phyloP scores from a whole-genome alignment of 2,113 vertebrate species.

The Pterocles burchelli region DNA sequence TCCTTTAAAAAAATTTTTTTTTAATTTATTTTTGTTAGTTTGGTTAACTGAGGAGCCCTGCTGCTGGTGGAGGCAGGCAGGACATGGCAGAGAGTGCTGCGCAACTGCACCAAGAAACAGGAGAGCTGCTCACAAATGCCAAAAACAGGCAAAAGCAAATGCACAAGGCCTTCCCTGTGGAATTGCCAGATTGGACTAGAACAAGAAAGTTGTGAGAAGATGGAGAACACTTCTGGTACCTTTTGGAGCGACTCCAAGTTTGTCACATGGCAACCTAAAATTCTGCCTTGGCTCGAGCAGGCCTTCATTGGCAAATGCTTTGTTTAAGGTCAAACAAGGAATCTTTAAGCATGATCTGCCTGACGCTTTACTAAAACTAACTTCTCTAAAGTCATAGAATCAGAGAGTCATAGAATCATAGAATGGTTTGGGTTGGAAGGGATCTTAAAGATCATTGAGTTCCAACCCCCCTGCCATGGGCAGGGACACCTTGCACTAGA shows the following conservation, averaged over 20 bases:
- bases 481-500: too few species aligned
- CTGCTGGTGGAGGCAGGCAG: background rate
- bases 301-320: background rate
- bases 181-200: background rate
- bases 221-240: background rate
- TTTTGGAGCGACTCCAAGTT: background rate
- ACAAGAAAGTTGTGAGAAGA: background rate
- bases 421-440: too few species aligned
- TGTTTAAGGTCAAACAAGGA: background rate
- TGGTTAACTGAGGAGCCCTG: background rate
- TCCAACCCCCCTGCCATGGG: too few species aligned
- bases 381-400: background rate
- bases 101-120: fast-evolving
- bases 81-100: background rate
- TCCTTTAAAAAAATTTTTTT: background rate
- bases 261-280: background rate
- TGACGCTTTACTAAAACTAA: background rate
- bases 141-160: fast-evolving
- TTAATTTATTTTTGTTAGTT: background rate
- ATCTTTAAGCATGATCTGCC: background rate
- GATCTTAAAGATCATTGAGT: too few species aligned
- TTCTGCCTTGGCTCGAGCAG: background rate
- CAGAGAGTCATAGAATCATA: too few species aligned
- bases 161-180: fast-evolving
- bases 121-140: background rate